Base-by-base conservation (phyloP, 1,140 invertebrate species). In the Rhopalosiphum padi region DNA sequence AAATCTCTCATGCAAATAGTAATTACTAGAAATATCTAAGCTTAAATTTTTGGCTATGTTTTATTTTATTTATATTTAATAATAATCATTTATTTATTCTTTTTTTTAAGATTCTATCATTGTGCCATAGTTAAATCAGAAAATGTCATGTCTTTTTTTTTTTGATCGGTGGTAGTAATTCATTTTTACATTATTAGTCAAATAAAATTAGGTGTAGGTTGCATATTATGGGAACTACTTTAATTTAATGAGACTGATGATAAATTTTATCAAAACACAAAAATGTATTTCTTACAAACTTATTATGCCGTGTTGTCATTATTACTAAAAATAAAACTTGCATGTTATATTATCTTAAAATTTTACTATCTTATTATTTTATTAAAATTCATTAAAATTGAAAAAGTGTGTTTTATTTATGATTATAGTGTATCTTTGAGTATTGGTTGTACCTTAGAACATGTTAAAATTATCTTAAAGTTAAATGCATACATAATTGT, bases 1-100 rank as follows among this genome's bases (percentile, higher is more conserved):
- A 41, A 94, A 94, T 22, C 25, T 93, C 11, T 0, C 46, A 43
- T 93, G 91, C 82, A 93, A 93, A 93, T 93, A 93, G 51, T 93
- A 93, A 93, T 93, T 86, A 93, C 23, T 85, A 21, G 2, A 83
- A 77, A 30, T 48, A 35, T 51, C 51, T 48, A 82, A 82, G 7
- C n/a, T 35, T 83, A 30, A 2, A 68, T 43, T 18, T 43, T 43
- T 68, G 15, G 25, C 37, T n/a, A 68, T 90, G 18, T 25, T 55
- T 55, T 90, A 90, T 90, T 60, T 55, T 90, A 41, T 60, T 90
- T 60, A 53, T 55, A 37, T 25, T 0, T 53, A 55, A 86, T 87
- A 88, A 88, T 35, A 22, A 77, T 77, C 11, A 18, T n/a, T 77
- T 77, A 77, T 77, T 77, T 77, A 77, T 77, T 77, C 8, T 8